Percentiles rank a stretch among this genome's conserved stretches.
Evolutionary conservation across 2,113 vertebrate species (phyloP).

Genomic region (Zosterops hypoxanthus): DNA sequence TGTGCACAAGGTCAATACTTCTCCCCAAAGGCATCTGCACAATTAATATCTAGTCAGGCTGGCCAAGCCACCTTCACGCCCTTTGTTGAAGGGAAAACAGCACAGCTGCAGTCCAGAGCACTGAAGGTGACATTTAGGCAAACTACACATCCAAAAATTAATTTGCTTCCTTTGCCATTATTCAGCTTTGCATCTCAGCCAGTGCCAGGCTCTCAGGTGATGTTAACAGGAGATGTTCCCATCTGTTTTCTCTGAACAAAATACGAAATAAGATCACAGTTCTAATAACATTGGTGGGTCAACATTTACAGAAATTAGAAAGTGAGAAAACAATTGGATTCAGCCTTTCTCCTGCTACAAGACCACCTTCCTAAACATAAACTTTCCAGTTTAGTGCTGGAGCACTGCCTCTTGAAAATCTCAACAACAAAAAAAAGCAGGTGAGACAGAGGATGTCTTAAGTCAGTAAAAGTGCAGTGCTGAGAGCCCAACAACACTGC

Average conservation of each 20-base stretch:
- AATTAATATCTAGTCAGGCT: not conserved
- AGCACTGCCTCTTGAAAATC: not conserved
- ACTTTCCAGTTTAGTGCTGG: not conserved
- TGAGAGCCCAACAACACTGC: not conserved
- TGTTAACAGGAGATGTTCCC: fast-evolving
- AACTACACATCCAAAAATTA: not conserved
- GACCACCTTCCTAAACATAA: fast-evolving
- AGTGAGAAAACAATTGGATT: not conserved
- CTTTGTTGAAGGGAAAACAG: not conserved
- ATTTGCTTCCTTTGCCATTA: not conserved
- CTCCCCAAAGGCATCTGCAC: not conserved
- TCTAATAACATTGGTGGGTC: not conserved
- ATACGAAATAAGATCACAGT: fast-evolving
- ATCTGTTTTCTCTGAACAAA: not conserved
- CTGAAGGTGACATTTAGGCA: not conserved
- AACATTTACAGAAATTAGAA: not conserved
- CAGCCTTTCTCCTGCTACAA: not conserved
- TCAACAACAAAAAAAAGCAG: not conserved
- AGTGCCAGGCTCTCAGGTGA: not conserved
- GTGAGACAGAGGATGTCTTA: not conserved
- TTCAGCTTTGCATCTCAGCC: not conserved
- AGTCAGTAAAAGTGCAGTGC: not conserved
- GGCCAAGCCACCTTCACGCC: not conserved
- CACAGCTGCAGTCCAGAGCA: not conserved
- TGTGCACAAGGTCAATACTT: not conserved